These are phyloP conservation scores for Camelus bactrianus DNA, from an alignment of 2,113 vertebrate genomes.

Conservation along the genomic window DNA sequence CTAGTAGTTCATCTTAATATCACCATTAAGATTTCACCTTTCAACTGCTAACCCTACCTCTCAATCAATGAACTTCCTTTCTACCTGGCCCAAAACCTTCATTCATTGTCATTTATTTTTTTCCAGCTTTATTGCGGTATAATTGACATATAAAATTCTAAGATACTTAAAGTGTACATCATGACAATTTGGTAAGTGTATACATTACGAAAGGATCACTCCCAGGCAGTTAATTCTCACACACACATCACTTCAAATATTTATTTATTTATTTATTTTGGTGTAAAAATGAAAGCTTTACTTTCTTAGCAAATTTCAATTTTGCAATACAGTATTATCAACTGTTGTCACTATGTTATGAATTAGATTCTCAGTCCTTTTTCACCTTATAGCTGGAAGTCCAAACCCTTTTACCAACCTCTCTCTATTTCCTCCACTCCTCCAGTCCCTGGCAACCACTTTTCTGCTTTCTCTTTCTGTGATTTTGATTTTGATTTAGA, in stretches of 20 bases:
- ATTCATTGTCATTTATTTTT: neutral
- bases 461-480: neutral
- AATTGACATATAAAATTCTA: neutral
- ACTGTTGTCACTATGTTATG: neutral
- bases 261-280: neutral
- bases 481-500: neutral
- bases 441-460: neutral
- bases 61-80: neutral
- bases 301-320: neutral
- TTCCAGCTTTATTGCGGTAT: neutral
- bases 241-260: neutral
- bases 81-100: neutral
- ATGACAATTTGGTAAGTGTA: neutral
- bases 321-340: neutral
- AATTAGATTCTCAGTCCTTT: neutral
- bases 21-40: neutral
- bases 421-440: neutral
- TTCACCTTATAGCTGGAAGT: neutral
- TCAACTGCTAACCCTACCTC: neutral
- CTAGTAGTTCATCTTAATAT: neutral
- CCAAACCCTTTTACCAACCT: neutral
- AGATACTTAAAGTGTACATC: neutral
- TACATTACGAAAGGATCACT: neutral
- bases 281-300: neutral
- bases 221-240: neutral